Percentiles rank a stretch among this genome's conserved stretches.
Evolutionary conservation across 2,113 vertebrate genomes (phyloP).

Genomic region (Petrocephalus microphthalmus): DNA sequence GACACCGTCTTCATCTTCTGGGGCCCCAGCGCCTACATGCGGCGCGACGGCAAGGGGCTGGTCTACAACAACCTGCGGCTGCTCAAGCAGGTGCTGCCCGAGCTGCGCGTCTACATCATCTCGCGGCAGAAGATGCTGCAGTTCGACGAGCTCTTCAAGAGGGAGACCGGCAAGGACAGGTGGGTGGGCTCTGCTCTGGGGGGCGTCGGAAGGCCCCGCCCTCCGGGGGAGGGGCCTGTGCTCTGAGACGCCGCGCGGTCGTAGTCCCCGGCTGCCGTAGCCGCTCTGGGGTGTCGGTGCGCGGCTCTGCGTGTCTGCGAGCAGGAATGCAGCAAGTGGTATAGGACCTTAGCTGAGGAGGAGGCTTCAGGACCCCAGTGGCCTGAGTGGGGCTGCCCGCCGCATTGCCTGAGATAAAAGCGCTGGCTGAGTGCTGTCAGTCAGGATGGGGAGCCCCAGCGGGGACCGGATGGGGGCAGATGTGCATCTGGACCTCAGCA

Average conservation of each 20-base stretch:
- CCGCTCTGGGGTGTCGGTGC: neutral
- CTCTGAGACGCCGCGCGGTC: neutral
- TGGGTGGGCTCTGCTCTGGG: conserved; percentile 38
- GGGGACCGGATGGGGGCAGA: neutral
- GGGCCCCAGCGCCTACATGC: conserved; percentile 97
- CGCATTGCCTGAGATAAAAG: neutral
- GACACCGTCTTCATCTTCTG: conserved; percentile 95
- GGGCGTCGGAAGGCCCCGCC: neutral
- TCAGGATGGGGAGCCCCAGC: neutral
- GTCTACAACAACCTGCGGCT: conserved; percentile 94
- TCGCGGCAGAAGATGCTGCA: conserved; percentile 96
- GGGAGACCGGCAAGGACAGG: conserved; percentile 96
- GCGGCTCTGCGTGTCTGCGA: neutral
- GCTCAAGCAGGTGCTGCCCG: conserved; percentile 87
- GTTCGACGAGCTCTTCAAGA: conserved; percentile 93
- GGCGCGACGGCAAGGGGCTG: conserved; percentile 86
- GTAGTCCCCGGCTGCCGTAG: neutral
- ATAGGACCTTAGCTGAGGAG: neutral
- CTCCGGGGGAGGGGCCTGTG: neutral
- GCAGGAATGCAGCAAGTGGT: neutral
- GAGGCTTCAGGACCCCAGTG: neutral
- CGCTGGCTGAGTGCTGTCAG: neutral
- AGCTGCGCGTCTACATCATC: conserved; percentile 85
- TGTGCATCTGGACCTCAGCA: neutral
- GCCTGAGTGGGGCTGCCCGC: neutral